Evolutionary conservation across 2,113 vertebrate species (phyloP), one percentile per base, ranked within the genome.

Genomic region (Penelope pileata): DNA sequence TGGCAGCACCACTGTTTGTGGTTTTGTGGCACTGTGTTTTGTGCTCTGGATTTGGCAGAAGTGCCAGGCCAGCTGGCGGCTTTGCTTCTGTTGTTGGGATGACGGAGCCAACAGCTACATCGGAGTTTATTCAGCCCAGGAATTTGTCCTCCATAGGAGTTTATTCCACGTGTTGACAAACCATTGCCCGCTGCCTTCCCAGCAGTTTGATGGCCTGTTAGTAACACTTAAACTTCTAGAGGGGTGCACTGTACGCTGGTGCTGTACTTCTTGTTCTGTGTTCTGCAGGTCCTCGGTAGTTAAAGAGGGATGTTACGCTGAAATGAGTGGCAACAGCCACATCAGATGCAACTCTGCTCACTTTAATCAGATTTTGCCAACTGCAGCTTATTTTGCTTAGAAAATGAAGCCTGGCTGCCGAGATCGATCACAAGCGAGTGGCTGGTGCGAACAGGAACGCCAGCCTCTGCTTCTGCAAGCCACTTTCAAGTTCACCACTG

Each of bases 281-380:
- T 90, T 94, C 73, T 79, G 45, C 68, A 34, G 53, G 54, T 58
- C 68, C 38, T 89, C 69, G 74, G 42, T 50, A 93, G 59, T 32
- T 95, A 74, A 67, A 89, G 81, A 18, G 50, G 87, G 60, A 26
- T 23, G 26, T 90, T 63, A 36, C 2, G 2, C 50, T 32, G 88
- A 85, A 94, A 91, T 64, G 80, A 88, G 67, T 67, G 47, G 56
- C 74, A 90, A 80, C 88, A 89, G 51, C 48, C 56, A 83, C 74
- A 90, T 87, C 91, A 92, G 77, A 89, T 78, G 50, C 59, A 92
- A 64, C 36, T 42, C 53, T 38, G 36, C 63, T 91, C 79, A 63
- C 83, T 95, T 96, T 89, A 80, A 93, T 97, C 91, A 92, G 34
- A 29, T 85, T 96, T 93, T 66, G 66, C 86, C 91, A 86, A 78